Conservation (phyloP, 2,113 vertebrate species). For the Spheniscus mendiculus region DNA sequence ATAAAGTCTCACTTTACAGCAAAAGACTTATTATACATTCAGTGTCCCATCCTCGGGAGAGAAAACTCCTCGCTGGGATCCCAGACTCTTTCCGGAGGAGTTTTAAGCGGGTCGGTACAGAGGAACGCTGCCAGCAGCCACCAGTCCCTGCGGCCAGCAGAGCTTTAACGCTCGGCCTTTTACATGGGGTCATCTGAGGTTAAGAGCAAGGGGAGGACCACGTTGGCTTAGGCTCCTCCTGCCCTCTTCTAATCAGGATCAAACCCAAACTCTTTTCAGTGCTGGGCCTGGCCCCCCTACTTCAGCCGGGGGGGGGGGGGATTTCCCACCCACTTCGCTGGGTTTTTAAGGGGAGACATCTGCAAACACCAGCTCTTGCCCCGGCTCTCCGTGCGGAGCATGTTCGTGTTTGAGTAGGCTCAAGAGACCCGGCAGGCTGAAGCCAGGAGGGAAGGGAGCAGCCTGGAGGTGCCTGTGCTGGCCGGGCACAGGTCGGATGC, state of each 20-base stretch:
- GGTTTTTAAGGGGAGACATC: not conserved
- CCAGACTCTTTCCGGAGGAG: not conserved
- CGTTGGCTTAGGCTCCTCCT: not conserved
- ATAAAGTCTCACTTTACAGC: not conserved
- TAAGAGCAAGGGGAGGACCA: not conserved
- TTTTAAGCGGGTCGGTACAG: rapidly evolving
- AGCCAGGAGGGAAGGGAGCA: not conserved
- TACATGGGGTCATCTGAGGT: not conserved
- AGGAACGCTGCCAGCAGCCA: not conserved
- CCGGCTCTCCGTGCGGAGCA: rapidly evolving
- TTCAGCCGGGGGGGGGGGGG: not conserved
- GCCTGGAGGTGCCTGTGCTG: not conserved
- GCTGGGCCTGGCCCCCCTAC: not conserved
- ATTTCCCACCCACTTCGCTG: not conserved
- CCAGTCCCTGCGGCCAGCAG: not conserved
- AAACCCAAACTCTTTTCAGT: not conserved
- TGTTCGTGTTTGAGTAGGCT: not conserved
- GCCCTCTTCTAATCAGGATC: slow-evolving; percentile 2
- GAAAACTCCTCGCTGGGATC: not conserved
- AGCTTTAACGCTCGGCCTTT: not conserved
- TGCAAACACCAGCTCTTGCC: not conserved
- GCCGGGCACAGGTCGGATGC: rapidly evolving
- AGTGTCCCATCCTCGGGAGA: not conserved
- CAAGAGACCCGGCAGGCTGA: not conserved
- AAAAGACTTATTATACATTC: not conserved